phyloP scores from a whole-genome alignment of 1,140 invertebrate genomes.

The Drosophila obscura region DNA sequence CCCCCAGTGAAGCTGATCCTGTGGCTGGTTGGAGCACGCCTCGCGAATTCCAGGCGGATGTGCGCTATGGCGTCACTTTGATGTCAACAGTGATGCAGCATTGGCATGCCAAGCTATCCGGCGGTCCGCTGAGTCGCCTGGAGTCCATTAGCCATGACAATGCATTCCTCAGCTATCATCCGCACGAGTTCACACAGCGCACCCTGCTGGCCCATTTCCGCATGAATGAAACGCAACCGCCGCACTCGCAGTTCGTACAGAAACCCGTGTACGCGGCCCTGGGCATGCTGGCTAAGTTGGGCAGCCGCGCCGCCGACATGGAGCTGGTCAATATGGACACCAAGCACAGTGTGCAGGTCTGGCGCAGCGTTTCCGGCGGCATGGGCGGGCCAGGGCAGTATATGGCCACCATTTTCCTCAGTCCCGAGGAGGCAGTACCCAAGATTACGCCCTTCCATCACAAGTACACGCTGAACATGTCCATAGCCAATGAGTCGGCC shows the following conservation, averaged over 20 bases:
- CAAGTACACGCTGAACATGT: slow-evolving; percentile 71
- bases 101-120: slow-evolving; percentile 75
- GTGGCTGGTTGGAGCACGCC: slow-evolving; percentile 84
- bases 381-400: slow-evolving; percentile 49
- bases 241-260: slow-evolving; percentile 84
- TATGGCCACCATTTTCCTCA: slow-evolving; percentile 71
- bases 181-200: slow-evolving; percentile 84
- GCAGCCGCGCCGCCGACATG: slow-evolving; percentile 62
- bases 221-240: slow-evolving; percentile 84
- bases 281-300: slow-evolving; percentile 84
- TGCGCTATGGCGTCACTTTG: slow-evolving; percentile 84
- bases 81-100: slow-evolving; percentile 81
- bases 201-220: slow-evolving; percentile 84
- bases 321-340: slow-evolving; percentile 71
- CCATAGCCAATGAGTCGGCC: slow-evolving; percentile 71
- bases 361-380: slow-evolving; percentile 60
- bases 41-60: slow-evolving; percentile 83
- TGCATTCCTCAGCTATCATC: slow-evolving; percentile 85
- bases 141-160: slow-evolving; percentile 85
- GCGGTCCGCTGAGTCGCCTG: slow-evolving; percentile 57
- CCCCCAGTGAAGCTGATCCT: slow-evolving; percentile 84
- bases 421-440: slow-evolving; percentile 66
- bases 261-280: slow-evolving; percentile 85
- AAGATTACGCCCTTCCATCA: slow-evolving; percentile 60
- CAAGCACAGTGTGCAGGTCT: slow-evolving; percentile 64